These are phyloP conservation scores for Chloebia gouldiae DNA, from an alignment of 2,113 vertebrate species.

Conservation along the genomic window DNA sequence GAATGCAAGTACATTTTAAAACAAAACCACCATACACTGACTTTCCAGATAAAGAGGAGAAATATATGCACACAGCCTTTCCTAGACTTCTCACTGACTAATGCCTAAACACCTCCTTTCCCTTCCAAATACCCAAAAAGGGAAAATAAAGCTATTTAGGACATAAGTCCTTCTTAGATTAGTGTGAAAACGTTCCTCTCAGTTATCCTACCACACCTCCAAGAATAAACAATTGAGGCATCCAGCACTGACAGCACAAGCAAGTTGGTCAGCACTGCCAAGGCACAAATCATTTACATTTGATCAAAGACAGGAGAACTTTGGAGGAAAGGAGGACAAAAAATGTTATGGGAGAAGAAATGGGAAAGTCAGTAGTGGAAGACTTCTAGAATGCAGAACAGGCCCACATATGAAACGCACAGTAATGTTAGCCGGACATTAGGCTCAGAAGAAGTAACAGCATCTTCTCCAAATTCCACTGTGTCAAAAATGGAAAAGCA, in stretches of 20 bases:
- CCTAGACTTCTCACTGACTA: neutral
- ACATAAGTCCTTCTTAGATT: neutral
- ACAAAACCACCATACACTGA: neutral
- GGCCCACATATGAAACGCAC: neutral
- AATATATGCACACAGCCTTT: neutral
- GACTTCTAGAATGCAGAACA: neutral
- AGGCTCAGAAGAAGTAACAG: neutral
- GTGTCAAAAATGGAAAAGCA: neutral
- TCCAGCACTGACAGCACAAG: neutral
- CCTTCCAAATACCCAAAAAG: neutral
- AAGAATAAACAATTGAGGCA: neutral
- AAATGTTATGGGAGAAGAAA: neutral
- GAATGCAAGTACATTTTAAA: neutral
- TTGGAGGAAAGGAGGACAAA: neutral
- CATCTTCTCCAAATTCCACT: neutral
- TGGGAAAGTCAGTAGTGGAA: neutral
- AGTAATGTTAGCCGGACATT: neutral
- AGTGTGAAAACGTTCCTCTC: neutral
- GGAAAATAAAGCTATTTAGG: neutral
- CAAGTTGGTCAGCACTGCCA: accelerated
- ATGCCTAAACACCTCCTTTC: neutral
- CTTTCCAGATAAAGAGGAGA: neutral
- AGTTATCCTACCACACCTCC: neutral
- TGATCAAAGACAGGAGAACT: neutral
- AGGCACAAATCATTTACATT: neutral